phyloP scores from a whole-genome alignment of 2,797 vertebrate genomes.

The Platyrinchus mystaceus region DNA sequence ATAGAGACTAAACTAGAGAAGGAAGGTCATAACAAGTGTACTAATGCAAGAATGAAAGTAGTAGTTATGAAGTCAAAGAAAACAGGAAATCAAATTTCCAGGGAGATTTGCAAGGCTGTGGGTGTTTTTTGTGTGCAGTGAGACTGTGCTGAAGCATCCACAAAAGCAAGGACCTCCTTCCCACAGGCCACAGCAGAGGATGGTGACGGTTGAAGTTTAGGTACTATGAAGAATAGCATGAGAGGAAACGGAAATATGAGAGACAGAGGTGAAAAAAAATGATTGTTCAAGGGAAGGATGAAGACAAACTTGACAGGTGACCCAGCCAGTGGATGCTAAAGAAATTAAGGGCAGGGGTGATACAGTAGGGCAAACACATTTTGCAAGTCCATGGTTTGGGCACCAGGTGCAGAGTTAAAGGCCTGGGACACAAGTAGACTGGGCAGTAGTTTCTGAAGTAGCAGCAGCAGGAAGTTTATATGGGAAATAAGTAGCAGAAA shows the following conservation, averaged over 20 bases:
- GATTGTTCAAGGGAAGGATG: not conserved
- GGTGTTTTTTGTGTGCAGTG: not conserved
- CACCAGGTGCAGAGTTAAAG: not conserved
- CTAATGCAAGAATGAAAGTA: constrained; percentile 21
- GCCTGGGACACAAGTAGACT: not conserved
- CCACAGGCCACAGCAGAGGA: not conserved
- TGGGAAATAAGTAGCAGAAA: constrained; percentile 55
- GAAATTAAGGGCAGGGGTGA: not conserved
- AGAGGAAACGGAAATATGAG: not conserved
- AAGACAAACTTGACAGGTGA: not conserved
- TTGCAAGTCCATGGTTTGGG: not conserved
- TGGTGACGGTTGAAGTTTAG: not conserved
- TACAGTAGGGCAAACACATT: not conserved
- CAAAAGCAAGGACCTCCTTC: not conserved
- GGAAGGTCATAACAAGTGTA: not conserved
- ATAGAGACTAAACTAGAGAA: constrained; percentile 11
- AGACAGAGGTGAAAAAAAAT: not conserved
- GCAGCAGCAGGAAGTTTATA: constrained; percentile 47
- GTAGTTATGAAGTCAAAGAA: not conserved
- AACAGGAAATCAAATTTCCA: constrained; percentile 19
- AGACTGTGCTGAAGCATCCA: not conserved
- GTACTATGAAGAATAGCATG: not conserved
- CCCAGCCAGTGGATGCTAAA: not conserved
- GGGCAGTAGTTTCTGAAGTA: constrained; percentile 32
- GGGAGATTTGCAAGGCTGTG: not conserved